Base-by-base conservation (phyloP, 2,113 vertebrate genomes). In the Chelonoidis abingdonii region DNA sequence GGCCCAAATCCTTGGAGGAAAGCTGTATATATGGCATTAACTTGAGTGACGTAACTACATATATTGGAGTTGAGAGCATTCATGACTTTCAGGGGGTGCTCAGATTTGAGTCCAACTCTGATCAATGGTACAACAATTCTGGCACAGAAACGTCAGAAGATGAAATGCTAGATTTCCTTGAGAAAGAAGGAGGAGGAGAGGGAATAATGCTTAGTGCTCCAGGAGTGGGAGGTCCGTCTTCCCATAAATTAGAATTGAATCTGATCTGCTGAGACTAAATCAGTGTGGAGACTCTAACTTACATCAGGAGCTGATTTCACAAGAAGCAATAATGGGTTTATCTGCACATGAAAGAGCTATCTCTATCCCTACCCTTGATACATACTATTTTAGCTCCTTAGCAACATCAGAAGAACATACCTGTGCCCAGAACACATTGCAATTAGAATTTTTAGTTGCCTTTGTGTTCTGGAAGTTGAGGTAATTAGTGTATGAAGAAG, bases 81-180 rank as follows among this genome's bases (percentile, higher is more conserved):
- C 44, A 83, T 6, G 44, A 16, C 19, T 13, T 78, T 79, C 53
- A 8, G 65, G 54, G 50, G 78, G 4, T 80, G 10, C 83, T 90
- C 85, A 52, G 35, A 27, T 95, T 94, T 92, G 83, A 89, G 90
- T 94, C 53, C 76, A 75, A 53, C 8, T 87, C 88, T 41, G 21
- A 41, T 44, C 75, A 95, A 80, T 82, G 27, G 44, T 89, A 52
- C 80, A 92, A 78, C 6, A 78, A 0, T 90, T 96, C 59, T 82
- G 86, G 41, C 47, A 82, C 84, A 90, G 22, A 92, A n/a, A n/a
- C 0, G 49, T 84, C 56, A 11, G 75, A 72, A 53, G 13, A 49
- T 59, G 62, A 92, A 62, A n/a, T n/a, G 44, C 72, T 88, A 56
- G 5, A 80, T 59, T 35, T 72, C 29, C 72, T 86, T 89, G 44